Base-by-base conservation (phyloP, 2,888 invertebrate genomes). In the Cheilosia grossa region DNA sequence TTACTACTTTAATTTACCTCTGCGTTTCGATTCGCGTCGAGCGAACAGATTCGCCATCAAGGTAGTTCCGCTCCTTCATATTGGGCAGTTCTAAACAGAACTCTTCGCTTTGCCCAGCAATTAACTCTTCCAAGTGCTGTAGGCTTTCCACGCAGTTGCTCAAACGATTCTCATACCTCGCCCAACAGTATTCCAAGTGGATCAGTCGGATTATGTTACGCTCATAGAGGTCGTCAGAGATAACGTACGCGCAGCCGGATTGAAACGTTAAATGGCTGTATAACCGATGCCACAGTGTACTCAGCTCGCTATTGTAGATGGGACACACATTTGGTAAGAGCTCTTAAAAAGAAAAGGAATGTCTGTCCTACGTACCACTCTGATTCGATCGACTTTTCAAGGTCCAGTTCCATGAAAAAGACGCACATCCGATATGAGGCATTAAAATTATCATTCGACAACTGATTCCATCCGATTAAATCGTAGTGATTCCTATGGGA, bases 111-210 rank as follows among this genome's bases (percentile, higher is more conserved):
- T 91, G 88, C 33, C 89, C 88, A 67, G 88, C 64, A 30, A 88
- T 75, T 17, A 88, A 61, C 67, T 87, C 72, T 49, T 88, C 87
- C 53, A 88, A 75, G 61, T 87, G 70, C 10, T 88, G 77, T 17
- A 88, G 51, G 9, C 93, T 92, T 85, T 92, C 92, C 37, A 93
- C 92, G 0, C 94, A 93, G 33, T 93, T 89, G 53, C 92, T 92
- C 61, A 93, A 92, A 81, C 93, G 92, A 44, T 92, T 92, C 87
- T 93, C 93, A 81, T 93, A 93, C 70, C 93, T 89, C 75, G 93
- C 93, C 75, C 93, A 89, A 86, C 93, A 93, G n/a, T 93, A 92
- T 87, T 93, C 92, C 15, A 94, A 88, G 94, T 94, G 94, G 58
- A 93, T 90, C 33, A 94, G 91, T 72, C 94, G 90, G 17, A 93